Evolutionary conservation across 2,888 invertebrate genomes (phyloP), one percentile per base, ranked within the genome.

Genomic region (Chydorus sphaericus): DNA sequence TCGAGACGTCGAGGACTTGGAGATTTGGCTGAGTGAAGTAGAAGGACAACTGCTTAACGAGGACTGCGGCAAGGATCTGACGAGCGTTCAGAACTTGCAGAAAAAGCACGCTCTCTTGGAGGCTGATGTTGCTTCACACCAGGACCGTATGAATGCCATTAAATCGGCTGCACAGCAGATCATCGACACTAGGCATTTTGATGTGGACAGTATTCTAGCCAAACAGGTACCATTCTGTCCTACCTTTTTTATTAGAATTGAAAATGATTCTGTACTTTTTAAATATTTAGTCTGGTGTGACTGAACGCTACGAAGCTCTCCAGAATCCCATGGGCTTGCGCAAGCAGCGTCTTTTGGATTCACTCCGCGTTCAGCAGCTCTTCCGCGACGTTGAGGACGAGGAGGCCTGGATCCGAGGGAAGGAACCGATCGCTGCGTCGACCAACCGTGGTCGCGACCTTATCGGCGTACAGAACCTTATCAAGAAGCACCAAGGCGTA

Each of bases 381-480:
- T 94, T 94, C 78, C 78, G 97, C 31, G 98, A 99, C 68, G 80
- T 97, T 61, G 98, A 98, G 67, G 98, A 99, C 69, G 98, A 99
- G 70, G 93, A 97, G 63, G 93, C 97, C 37, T 98, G 98, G 98
- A 97, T 99, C 65, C 77, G 97, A 0, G 98, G 99, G 72, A 99
- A 99, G 74, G 97, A 98, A 69, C 97, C 96, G 0, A 90, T 96
- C 64, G 94, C 93, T 11, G 89, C 89, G 0, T 91, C 90, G 28
- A 92, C 91, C 10, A 96, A 94, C 70, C 81, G 93, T 69, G 93
- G 91, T 3, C 86, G 97, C 55, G 98, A 99, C 71, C 77, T 99
- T 62, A 97, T 98, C 72, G 98, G 98, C 54, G 98, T 98, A 0
- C 98, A 98, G 72, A 99, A 98, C 73, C 75, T 98, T 63, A 96